phyloP scores from a whole-genome alignment of 2,113 vertebrate species.

The Ranitomeya imitator region DNA sequence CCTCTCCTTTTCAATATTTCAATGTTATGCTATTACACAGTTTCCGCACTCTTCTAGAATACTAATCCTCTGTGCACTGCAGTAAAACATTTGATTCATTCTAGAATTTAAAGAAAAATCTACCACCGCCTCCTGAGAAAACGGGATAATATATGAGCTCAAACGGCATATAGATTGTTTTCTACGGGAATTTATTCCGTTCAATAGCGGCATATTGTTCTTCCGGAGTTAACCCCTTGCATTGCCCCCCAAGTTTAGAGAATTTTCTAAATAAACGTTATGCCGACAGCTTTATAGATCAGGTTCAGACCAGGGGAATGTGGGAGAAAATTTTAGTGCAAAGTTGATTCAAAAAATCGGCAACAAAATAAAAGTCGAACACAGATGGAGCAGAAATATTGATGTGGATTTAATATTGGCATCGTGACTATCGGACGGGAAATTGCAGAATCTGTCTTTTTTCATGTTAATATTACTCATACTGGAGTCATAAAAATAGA shows the following conservation, averaged over 20 bases:
- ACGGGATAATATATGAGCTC: neutral
- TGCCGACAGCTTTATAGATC: no score
- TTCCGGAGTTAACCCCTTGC: neutral
- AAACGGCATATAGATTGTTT: neutral
- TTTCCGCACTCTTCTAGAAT: conserved; percentile 15
- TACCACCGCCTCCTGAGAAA: neutral
- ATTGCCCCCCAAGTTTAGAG: neutral
- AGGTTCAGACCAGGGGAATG: neutral
- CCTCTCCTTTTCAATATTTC: conserved; percentile 45
- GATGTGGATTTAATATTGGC: neutral
- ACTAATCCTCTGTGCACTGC: conserved; percentile 28
- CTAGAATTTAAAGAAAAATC: conserved; percentile 20
- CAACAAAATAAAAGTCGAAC: neutral
- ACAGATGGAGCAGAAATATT: neutral
- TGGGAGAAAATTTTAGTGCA: neutral
- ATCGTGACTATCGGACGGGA: no score
- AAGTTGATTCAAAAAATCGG: neutral
- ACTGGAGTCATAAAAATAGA: no score
- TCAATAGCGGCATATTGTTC: neutral
- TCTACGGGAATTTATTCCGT: neutral
- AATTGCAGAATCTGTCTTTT: no score
- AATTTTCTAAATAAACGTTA: neutral
- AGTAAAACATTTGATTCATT: conserved; percentile 21
- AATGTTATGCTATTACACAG: conserved; percentile 40
- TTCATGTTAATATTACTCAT: no score